A percentile compares a stretch with the other conserved stretches of the same genome.
phyloP scores from a whole-genome alignment of 2,113 vertebrate genomes.

The Euleptes europaea region DNA sequence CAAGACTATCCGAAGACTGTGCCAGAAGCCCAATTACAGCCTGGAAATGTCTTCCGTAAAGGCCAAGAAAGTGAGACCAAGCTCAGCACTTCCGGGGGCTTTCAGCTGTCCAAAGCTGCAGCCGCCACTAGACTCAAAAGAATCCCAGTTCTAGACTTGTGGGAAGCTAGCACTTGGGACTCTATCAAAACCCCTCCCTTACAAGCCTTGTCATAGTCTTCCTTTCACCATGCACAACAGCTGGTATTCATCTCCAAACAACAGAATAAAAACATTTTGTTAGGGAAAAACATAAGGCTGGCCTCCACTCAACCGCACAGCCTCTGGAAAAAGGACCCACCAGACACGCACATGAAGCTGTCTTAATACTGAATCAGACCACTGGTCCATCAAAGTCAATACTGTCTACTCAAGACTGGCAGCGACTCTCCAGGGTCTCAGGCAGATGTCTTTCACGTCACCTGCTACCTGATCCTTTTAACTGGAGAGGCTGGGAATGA shows the following conservation, averaged over 20 bases:
- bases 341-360: no score
- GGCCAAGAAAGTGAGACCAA: neutral
- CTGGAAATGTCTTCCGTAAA: neutral
- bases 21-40: neutral
- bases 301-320: no score
- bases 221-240: neutral
- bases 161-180: neutral
- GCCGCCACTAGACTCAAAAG: neutral
- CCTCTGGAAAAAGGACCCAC: no score
- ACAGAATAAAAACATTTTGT: no score
- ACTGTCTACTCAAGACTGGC: no score
- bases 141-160: neutral
- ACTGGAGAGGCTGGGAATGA: no score
- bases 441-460: no score
- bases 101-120: neutral
- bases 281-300: no score
- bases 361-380: no score
- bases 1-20: neutral
- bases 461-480: no score
- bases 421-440: no score
- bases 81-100: neutral
- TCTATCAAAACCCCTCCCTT: neutral
- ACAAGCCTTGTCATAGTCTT: neutral
- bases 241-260: neutral
- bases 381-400: no score